phyloP scores from a whole-genome alignment of 2,113 vertebrate genomes.

The Pyxicephalus adspersus region DNA sequence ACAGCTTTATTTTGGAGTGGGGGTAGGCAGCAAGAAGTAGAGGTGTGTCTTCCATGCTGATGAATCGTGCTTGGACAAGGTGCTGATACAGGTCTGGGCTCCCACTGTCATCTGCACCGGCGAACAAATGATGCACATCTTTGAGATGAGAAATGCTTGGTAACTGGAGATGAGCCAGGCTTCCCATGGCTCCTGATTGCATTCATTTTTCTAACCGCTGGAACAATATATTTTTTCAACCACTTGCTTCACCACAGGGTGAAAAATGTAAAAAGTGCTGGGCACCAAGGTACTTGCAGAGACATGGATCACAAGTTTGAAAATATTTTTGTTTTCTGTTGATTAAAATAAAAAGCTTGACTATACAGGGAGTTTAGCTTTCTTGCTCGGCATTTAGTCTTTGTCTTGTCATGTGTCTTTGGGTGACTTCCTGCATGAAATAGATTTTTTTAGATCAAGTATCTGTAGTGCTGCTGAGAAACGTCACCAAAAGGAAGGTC shows the following conservation, averaged over 20 bases:
- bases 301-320: not conserved
- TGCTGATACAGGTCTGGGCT: slow-evolving; percentile 33
- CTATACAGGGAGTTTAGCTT: no score
- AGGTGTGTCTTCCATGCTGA: slow-evolving; percentile 11
- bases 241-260: slow-evolving; percentile 11
- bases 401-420: no score
- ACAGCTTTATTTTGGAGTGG: not conserved
- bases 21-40: not conserved
- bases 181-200: slow-evolving; percentile 42
- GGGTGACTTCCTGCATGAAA: no score
- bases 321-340: no score
- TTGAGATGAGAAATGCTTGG: slow-evolving; percentile 3
- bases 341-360: no score
- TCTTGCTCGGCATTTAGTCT: no score
- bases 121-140: slow-evolving; percentile 41
- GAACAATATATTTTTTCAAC: slow-evolving; percentile 31
- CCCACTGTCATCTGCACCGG: slow-evolving; percentile 23
- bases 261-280: slow-evolving; percentile 5
- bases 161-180: slow-evolving; percentile 24
- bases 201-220: slow-evolving; percentile 18
- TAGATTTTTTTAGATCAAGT: no score
- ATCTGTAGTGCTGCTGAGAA: no score
- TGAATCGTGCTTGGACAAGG: slow-evolving; percentile 14
- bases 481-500: no score
- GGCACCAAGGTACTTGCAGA: not conserved